Conservation (phyloP, 1,140 invertebrate species). For the Lordiphosa clarofinis region DNA sequence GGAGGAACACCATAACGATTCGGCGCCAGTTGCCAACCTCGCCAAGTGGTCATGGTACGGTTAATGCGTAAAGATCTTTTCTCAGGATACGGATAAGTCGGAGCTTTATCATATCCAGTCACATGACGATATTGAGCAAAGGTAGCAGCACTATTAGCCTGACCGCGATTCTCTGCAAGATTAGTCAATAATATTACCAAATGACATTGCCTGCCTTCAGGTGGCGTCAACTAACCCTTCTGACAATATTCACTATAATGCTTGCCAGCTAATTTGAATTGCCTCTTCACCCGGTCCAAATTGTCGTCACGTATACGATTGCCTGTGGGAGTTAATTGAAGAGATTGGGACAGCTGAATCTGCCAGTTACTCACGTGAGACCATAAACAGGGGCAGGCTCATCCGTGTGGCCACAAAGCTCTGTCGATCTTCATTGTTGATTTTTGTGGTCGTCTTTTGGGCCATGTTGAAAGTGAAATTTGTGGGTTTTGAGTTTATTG, state of each 20-base stretch:
- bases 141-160: constrained; percentile 34
- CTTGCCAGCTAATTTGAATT: constrained; percentile 50
- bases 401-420: constrained; percentile 57
- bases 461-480: constrained; percentile 20
- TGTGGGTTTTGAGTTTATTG: neutral
- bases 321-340: constrained; percentile 13
- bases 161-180: constrained; percentile 35
- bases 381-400: constrained; percentile 61
- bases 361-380: constrained; percentile 38
- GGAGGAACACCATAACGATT: constrained; percentile 56
- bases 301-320: constrained; percentile 50
- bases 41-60: constrained; percentile 42
- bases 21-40: constrained; percentile 52
- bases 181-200: neutral
- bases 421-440: constrained; percentile 43
- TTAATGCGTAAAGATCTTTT: constrained; percentile 21
- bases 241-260: constrained; percentile 48
- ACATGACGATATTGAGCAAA: constrained; percentile 47
- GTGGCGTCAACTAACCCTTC: constrained; percentile 14
- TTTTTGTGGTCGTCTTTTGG: constrained; percentile 20
- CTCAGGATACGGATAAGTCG: constrained; percentile 31
- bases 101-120: constrained; percentile 35
- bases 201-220: no score
- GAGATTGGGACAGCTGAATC: neutral
- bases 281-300: constrained; percentile 30